A percentile compares a stretch with the other conserved stretches of the same genome.
These are phyloP conservation scores for Drosophila repleta DNA, from an alignment of 1,140 invertebrate species.

Conservation along the genomic window DNA sequence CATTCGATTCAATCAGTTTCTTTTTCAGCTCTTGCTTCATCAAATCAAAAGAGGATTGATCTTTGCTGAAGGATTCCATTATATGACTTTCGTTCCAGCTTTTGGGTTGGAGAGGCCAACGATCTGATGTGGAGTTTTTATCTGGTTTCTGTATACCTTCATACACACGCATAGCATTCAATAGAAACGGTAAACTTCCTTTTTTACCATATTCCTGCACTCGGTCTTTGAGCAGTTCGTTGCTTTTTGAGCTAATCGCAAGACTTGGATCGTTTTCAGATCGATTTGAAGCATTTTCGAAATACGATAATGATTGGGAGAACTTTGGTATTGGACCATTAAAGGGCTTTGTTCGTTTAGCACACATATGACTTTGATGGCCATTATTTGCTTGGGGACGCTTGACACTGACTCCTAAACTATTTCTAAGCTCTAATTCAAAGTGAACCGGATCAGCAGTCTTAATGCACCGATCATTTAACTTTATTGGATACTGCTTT, in stretches of 20 bases:
- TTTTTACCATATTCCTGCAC: background rate
- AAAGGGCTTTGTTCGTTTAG: background rate
- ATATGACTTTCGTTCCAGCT: no score
- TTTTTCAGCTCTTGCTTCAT: background rate
- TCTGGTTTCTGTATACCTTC: background rate
- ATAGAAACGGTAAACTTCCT: background rate
- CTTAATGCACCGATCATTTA: background rate
- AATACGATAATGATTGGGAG: no score
- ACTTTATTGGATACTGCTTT: background rate
- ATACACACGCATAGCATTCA: no score
- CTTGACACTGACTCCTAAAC: no score
- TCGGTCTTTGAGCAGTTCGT: background rate
- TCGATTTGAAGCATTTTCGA: no score
- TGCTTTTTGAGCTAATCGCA: no score
- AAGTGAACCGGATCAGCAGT: background rate
- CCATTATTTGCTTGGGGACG: background rate
- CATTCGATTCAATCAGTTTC: background rate
- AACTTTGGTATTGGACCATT: background rate
- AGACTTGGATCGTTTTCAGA: no score
- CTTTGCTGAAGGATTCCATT: background rate
- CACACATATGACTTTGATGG: background rate
- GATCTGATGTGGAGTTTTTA: background rate
- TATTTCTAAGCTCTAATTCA: background rate
- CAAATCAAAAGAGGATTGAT: background rate
- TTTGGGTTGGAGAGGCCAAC: background rate